phyloP scores from a whole-genome alignment of 1,140 invertebrate species.

The Lordiphosa collinella region DNA sequence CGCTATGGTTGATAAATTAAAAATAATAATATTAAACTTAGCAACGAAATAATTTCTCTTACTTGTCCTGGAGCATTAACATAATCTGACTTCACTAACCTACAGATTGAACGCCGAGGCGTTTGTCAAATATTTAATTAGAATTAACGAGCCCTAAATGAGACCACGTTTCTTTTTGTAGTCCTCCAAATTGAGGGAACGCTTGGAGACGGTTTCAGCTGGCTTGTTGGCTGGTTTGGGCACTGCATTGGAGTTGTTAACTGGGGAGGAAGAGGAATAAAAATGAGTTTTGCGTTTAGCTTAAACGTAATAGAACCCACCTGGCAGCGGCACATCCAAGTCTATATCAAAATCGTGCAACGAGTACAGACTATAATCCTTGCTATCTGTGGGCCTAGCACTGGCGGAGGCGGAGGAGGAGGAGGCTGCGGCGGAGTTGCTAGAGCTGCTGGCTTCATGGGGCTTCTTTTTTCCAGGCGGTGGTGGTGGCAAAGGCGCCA shows the following conservation, averaged over 20 bases:
- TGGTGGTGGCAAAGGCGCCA: slow-evolving; percentile 42
- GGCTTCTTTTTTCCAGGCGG: slow-evolving; percentile 51
- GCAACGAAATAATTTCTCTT: no score
- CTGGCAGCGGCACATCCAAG: slow-evolving; percentile 90
- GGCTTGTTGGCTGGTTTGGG: slow-evolving; percentile 87
- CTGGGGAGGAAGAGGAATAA: slow-evolving; percentile 80
- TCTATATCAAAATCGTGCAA: slow-evolving; percentile 99
- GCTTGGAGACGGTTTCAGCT: slow-evolving; percentile 89
- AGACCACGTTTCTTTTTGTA: slow-evolving; percentile 98
- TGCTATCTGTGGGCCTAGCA: slow-evolving; percentile 76
- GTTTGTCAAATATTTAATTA: slow-evolving; percentile 12
- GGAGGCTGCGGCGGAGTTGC: background rate
- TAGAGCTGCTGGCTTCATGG: slow-evolving; percentile 55
- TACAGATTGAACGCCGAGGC: slow-evolving; percentile 14
- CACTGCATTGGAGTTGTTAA: slow-evolving; percentile 85
- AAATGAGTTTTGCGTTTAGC: background rate
- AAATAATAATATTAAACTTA: no score
- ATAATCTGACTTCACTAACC: slow-evolving; percentile 44
- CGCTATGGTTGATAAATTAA: no score
- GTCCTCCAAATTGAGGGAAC: slow-evolving; percentile 96
- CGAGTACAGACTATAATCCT: slow-evolving; percentile 91
- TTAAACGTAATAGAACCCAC: slow-evolving; percentile 78
- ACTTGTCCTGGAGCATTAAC: no score
- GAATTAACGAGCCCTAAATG: slow-evolving; percentile 83
- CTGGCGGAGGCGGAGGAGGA: slow-evolving; percentile 27